Base-by-base conservation (phyloP, 2,888 invertebrate species). In the Augochlorella aurata region DNA sequence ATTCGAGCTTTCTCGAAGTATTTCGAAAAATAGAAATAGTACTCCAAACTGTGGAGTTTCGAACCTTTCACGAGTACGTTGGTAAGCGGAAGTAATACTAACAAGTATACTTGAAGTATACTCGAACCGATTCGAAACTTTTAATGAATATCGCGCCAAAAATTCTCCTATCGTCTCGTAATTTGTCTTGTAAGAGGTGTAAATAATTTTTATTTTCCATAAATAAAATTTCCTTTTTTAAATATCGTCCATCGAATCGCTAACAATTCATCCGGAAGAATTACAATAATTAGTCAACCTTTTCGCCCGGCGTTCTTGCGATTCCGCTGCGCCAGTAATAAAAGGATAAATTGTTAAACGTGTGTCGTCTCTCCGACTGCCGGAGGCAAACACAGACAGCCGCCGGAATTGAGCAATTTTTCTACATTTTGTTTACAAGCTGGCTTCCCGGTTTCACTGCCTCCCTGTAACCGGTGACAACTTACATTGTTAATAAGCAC, bases 331-430 rank as follows among this genome's bases (percentile, higher is more conserved):
- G 24, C 18, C 52, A 29, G 38, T 18, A 63, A 71, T 24, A 71
- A 61, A 65, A 69, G 24, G 10, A 76, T 87, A 61, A 73, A 86
- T 90, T 87, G 89, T 88, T 87, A 84, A 89, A 83, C 66, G n/a
- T 44, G 38, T 10, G n/a, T 74, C 50, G 76, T 16, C 44, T 68
- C 16, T 18, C 14, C 49, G 49, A 3, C 69, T 69, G 45, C 72
- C 54, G 67, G 21, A 69, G 63, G 70, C 68, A 81, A 79, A 87
- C 85, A 87, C 87, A 85, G 78, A 70, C 79, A 47, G 18, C 71
- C 58, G 47, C 45, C 52, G 75, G 78, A 86, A 89, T 90, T 89
- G 89, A 87, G 87, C 87, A 85, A 89, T 90, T 89, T 88, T 87
- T 88, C 89, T 85, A 78, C 74, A 85, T 87, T 88, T 87, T 89